Conservation (phyloP, 1,140 invertebrate species). For the Calycopis cecrops region DNA sequence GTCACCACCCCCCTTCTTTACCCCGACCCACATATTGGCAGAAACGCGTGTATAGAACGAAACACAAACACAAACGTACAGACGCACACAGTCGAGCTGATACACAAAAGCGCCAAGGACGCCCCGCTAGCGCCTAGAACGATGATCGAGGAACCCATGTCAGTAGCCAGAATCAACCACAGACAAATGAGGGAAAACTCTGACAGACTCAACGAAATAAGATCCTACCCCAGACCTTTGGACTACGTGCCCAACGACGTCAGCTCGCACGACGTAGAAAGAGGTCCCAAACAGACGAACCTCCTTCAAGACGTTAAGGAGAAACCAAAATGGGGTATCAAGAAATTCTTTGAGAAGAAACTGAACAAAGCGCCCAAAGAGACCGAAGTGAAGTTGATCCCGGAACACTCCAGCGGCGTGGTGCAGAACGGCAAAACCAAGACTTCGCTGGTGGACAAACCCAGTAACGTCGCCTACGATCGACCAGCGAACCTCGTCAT, state of each 20-base stretch:
- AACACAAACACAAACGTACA: slow-evolving; percentile 81
- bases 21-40: slow-evolving; percentile 89
- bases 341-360: slow-evolving; percentile 55
- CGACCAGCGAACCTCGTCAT: slow-evolving; percentile 56
- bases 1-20: slow-evolving; percentile 54
- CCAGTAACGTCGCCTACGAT: slow-evolving; percentile 39
- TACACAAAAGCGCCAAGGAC: slow-evolving; percentile 83
- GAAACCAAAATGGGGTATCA: slow-evolving; percentile 61
- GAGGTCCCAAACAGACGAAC: slow-evolving; percentile 59
- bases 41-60: slow-evolving; percentile 92
- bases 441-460: slow-evolving; percentile 52
- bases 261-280: slow-evolving; percentile 77
- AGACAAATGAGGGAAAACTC: slow-evolving; percentile 44
- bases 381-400: slow-evolving; percentile 74
- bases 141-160: slow-evolving; percentile 45
- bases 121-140: slow-evolving; percentile 46
- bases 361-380: slow-evolving; percentile 53
- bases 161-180: slow-evolving; percentile 44
- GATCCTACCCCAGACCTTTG: slow-evolving; percentile 76
- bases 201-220: slow-evolving; percentile 51
- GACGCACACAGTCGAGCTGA: slow-evolving; percentile 79
- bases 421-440: slow-evolving; percentile 38
- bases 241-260: slow-evolving; percentile 87
- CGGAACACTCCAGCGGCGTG: slow-evolving; percentile 35
- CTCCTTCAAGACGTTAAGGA: slow-evolving; percentile 58